Conservation (phyloP, 2,113 vertebrate genomes). For the Poeciliopsis prolifica region DNA sequence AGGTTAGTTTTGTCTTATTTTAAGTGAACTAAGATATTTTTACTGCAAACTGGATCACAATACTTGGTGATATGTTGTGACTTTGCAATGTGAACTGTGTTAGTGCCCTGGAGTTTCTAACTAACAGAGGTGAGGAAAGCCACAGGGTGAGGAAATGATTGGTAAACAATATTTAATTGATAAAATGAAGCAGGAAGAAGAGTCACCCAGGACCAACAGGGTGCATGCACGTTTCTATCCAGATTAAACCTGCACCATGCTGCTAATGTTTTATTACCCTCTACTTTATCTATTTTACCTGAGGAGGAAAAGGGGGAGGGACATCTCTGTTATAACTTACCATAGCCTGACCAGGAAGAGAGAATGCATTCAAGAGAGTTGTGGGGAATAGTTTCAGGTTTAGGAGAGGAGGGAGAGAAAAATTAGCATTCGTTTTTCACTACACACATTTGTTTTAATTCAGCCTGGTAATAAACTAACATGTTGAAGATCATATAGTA, state of each 20-base stretch:
- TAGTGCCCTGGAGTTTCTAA: slow-evolving; percentile 29
- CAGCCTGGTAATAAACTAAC: too few species aligned
- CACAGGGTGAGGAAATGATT: slow-evolving; percentile 15
- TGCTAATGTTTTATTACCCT: slow-evolving; percentile 29
- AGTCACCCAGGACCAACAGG: slow-evolving; percentile 34
- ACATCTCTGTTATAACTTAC: slow-evolving; percentile 84
- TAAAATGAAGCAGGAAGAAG: slow-evolving; percentile 61
- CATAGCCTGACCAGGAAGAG: slow-evolving; percentile 89
- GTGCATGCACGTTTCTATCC: slow-evolving; percentile 51
- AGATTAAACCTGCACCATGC: slow-evolving; percentile 28
- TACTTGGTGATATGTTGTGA: too few species aligned
- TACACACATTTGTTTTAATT: too few species aligned
- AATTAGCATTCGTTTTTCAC: slow-evolving; percentile 48
- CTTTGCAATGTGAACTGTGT: slow-evolving; percentile 9
- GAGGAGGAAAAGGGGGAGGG: slow-evolving; percentile 45
- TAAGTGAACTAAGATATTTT: too few species aligned
- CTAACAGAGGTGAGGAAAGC: slow-evolving; percentile 25
- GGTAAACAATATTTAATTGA: slow-evolving; percentile 2
- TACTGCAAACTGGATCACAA: too few species aligned
- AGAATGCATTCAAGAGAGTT: slow-evolving; percentile 88
- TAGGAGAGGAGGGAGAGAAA: slow-evolving; percentile 76
- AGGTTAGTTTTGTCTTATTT: too few species aligned
- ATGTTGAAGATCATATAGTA: too few species aligned
- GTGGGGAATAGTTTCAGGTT: slow-evolving; percentile 81
- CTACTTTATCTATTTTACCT: slow-evolving; percentile 26